Evolutionary conservation across 2,888 invertebrate genomes (phyloP).

Genomic region (Sericinus montela): DNA sequence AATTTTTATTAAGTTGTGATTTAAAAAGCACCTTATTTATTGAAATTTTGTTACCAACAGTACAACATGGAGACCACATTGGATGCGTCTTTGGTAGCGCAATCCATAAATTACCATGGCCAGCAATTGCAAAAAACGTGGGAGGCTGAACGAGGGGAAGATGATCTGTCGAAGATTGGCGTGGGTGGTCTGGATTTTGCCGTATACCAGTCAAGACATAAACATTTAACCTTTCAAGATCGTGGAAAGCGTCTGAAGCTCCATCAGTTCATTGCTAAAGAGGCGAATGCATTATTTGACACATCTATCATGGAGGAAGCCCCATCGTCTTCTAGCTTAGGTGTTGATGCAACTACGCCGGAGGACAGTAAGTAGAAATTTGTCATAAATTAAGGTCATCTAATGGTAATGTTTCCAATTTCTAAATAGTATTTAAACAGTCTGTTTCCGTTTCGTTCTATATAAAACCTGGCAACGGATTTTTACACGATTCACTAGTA

Average conservation of each 20-base stretch:
- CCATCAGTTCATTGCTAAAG: constrained; percentile 92
- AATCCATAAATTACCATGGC: constrained; percentile 90
- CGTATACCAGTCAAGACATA: constrained; percentile 88
- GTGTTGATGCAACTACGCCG: constrained; percentile 71
- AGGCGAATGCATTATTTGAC: constrained; percentile 88
- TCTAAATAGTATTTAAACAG: no score
- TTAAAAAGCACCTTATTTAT: not conserved
- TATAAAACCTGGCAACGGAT: no score
- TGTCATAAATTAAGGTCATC: not conserved
- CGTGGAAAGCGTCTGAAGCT: constrained; percentile 89
- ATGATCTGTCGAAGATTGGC: constrained; percentile 83
- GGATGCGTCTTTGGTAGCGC: constrained; percentile 80
- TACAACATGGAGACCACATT: constrained; percentile 56
- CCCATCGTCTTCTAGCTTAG: constrained; percentile 68
- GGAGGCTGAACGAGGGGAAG: constrained; percentile 90
- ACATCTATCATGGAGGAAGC: constrained; percentile 66
- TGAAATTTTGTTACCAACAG: not conserved
- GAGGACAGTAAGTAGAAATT: constrained; percentile 72
- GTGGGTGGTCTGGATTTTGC: constrained; percentile 83
- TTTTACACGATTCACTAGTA: no score
- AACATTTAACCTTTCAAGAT: constrained; percentile 90
- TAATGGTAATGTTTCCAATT: no score
- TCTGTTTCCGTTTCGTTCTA: no score
- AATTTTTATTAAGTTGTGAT: no score
- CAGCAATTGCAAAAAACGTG: constrained; percentile 92